These are phyloP conservation scores for Bellardia pandia DNA, from an alignment of 2,888 invertebrate genomes.

Conservation along the genomic window DNA sequence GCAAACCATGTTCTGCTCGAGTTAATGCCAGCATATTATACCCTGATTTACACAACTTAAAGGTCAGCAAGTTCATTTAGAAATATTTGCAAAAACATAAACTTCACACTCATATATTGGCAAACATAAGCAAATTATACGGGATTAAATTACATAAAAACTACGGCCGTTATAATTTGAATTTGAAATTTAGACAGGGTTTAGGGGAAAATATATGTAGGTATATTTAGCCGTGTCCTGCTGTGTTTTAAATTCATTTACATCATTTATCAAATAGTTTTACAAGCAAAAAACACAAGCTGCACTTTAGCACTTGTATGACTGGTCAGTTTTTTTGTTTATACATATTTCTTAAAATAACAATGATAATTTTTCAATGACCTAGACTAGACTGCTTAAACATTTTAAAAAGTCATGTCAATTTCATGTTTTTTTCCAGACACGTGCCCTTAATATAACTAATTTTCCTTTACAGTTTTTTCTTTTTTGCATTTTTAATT, in stretches of 20 bases:
- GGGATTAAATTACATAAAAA: not conserved
- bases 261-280: conserved; percentile 64
- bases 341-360: not conserved
- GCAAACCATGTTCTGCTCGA: conserved; percentile 54
- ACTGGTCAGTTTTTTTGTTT: conserved; percentile 46
- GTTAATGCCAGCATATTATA: conserved; percentile 22
- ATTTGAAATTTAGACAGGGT: conserved; percentile 15
- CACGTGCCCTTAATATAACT: conserved; percentile 49
- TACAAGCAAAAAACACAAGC: conserved; percentile 55
- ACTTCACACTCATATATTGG: not conserved
- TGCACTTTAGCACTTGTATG: conserved; percentile 38
- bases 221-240: conserved; percentile 23
- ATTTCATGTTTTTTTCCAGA: conserved; percentile 24
- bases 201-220: not conserved
- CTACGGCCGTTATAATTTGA: conserved; percentile 50
- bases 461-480: not conserved
- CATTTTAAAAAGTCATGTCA: conserved; percentile 35
- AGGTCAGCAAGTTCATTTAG: conserved; percentile 55
- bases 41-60: conserved; percentile 30
- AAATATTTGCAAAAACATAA: not conserved
- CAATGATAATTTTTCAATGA: not conserved
- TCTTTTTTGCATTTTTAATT: conserved; percentile 59
- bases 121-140: not conserved
- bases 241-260: conserved; percentile 39
- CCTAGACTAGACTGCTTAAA: not conserved